A percentile compares a stretch with the other conserved stretches of the same genome.
Conservation (phyloP, 2,888 invertebrate genomes). For the Scelioninae gen. 1 region DNA sequence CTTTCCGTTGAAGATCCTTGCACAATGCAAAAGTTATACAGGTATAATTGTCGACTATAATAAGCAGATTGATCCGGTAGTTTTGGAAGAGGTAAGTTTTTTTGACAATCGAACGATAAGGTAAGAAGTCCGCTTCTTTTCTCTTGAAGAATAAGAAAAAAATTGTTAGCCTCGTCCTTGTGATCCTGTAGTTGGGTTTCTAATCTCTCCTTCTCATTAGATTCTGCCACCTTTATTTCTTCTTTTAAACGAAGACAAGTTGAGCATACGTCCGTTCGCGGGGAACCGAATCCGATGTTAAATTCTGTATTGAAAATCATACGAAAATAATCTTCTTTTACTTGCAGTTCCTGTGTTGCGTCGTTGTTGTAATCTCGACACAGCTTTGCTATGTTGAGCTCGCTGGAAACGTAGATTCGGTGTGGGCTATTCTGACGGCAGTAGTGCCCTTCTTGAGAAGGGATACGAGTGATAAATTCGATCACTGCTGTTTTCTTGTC, state of each 20-base stretch:
- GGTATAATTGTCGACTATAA: slow-evolving; percentile 18
- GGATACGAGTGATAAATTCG: not conserved
- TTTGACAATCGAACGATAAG: slow-evolving; percentile 25
- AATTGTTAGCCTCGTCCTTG: not conserved
- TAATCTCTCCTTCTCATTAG: not conserved
- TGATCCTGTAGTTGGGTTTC: not conserved
- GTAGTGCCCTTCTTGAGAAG: not conserved
- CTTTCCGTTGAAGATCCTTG: not conserved
- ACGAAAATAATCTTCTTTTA: not conserved
- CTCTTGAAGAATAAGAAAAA: no score
- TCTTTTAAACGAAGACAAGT: not conserved
- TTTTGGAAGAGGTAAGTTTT: slow-evolving; percentile 21
- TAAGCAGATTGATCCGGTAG: slow-evolving; percentile 24
- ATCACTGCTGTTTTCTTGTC: not conserved
- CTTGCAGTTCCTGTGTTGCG: not conserved
- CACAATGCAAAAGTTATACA: slow-evolving; percentile 16
- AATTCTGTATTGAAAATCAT: not conserved
- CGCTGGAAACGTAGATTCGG: not conserved
- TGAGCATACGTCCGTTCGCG: slow-evolving; percentile 2
- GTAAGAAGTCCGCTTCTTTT: not conserved
- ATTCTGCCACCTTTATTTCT: not conserved
- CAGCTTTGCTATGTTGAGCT: not conserved
- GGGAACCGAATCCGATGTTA: slow-evolving; percentile 8
- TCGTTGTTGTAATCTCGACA: not conserved
- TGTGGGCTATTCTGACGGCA: not conserved